Evolutionary conservation across 1,140 invertebrate genomes (phyloP), one percentile per base, ranked within the genome.

Genomic region (Lineus longissimus): DNA sequence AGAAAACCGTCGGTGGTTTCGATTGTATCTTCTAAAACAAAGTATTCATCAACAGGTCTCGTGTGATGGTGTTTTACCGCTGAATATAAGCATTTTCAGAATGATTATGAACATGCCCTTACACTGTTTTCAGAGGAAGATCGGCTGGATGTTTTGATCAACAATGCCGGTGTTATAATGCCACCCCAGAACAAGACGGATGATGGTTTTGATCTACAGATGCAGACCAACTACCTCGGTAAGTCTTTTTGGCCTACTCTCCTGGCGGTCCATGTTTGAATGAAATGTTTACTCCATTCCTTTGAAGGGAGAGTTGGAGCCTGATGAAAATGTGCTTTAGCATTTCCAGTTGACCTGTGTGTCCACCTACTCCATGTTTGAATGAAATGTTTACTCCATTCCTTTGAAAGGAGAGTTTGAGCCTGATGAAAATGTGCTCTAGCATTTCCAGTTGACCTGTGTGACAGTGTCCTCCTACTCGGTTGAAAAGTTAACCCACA

Each of bases 141-240:
- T 19, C 59, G 71, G 11, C 65, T 81, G 7, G 59, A 81, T 36
- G 67, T 91, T 41, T 80, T 94, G 1, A 86, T 93, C 17, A 92
- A 93, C 69, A 94, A 93, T 82, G 92, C 91, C 55, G 91, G 85
- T 1, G 84, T 92, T 0, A 91, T 90, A 70, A 76, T 74, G 72
- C 75, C 74, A 61, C 78, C 75, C 29, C 62, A 76, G 61, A 68
- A 63, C 25, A 65, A 68, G 55, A 81, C 81, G 30, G 74, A 76
- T 51, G 84, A 85, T 61, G 82, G 82, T 6, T 83, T 83, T 76
- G 84, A 85, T 66, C 70, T 77, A 60, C 83, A 84, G 65, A 76
- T 85, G 66, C 82, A 79, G 30, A 79, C 81, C 19, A 85, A 85
- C 70, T 83, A 83, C 68, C 64, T 85, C 25, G 81, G 81, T 79